Conservation (phyloP, 2,113 vertebrate genomes). For the Haemorhous mexicanus region DNA sequence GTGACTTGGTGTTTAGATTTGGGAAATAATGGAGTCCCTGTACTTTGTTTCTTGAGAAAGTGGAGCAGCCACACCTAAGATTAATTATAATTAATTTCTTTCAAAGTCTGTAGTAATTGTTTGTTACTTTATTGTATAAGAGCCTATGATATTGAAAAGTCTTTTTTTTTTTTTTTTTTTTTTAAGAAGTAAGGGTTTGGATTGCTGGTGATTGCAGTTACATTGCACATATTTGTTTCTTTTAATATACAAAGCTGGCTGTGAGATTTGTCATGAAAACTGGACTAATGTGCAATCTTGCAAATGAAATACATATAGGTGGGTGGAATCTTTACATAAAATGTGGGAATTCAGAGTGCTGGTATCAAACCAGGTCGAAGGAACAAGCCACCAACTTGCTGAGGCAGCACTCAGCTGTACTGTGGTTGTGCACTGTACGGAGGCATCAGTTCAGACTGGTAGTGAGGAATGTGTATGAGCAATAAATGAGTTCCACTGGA, state of each 20-base stretch:
- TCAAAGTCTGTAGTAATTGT: background rate
- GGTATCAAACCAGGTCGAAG: background rate
- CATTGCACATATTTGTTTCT: background rate
- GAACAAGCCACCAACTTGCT: background rate
- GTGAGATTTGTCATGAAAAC: background rate
- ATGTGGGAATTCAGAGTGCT: background rate
- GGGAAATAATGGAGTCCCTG: background rate
- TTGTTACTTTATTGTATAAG: background rate
- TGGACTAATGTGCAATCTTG: background rate
- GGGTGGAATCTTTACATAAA: background rate
- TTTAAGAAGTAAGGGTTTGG: background rate
- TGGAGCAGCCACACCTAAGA: background rate
- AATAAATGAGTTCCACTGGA: background rate
- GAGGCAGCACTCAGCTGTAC: background rate
- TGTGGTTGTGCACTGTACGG: background rate
- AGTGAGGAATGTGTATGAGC: background rate
- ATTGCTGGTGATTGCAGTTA: background rate
- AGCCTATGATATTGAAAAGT: background rate
- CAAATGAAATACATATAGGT: background rate
- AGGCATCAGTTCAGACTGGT: background rate
- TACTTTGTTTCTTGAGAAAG: background rate
- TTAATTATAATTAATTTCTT: background rate
- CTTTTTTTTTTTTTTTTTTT: background rate
- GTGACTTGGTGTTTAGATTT: background rate
- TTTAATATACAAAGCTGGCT: background rate